phyloP scores from a whole-genome alignment of 2,797 vertebrate genomes.

The Spinus olivaceus region DNA sequence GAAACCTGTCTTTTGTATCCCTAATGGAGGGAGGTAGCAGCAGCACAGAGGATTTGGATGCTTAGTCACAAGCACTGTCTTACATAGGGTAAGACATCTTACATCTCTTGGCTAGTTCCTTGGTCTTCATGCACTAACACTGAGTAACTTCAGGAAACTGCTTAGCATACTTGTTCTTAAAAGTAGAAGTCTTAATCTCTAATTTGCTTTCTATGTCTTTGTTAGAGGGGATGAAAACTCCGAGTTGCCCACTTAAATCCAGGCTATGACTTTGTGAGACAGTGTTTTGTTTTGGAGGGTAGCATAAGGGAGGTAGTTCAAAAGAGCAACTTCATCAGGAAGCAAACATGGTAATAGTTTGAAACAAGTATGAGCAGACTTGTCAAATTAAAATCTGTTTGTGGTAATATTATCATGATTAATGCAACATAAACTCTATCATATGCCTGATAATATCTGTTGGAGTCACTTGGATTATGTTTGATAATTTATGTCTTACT shows the following conservation, averaged over 20 bases:
- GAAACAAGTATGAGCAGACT: not conserved
- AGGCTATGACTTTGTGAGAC: not conserved
- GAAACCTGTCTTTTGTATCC: not conserved
- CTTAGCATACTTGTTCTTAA: not conserved
- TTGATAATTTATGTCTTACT: not conserved
- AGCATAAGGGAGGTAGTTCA: not conserved
- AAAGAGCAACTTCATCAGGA: not conserved
- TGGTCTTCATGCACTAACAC: not conserved
- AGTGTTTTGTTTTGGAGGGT: not conserved
- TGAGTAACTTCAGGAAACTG: not conserved
- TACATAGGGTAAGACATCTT: not conserved
- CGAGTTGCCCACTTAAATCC: not conserved
- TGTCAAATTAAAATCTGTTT: not conserved
- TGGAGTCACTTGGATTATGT: not conserved
- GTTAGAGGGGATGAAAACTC: not conserved
- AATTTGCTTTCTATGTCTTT: not conserved
- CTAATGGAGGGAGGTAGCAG: not conserved
- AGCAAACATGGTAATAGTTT: not conserved
- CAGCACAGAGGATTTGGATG: not conserved
- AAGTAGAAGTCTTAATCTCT: not conserved
- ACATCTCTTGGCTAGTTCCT: not conserved
- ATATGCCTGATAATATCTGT: not conserved
- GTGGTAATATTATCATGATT: not conserved
- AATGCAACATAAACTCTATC: not conserved
- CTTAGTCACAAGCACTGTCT: not conserved